Conservation (phyloP, 53 echinoderm and acorn worm genomes). For the Holothuria scabra region DNA sequence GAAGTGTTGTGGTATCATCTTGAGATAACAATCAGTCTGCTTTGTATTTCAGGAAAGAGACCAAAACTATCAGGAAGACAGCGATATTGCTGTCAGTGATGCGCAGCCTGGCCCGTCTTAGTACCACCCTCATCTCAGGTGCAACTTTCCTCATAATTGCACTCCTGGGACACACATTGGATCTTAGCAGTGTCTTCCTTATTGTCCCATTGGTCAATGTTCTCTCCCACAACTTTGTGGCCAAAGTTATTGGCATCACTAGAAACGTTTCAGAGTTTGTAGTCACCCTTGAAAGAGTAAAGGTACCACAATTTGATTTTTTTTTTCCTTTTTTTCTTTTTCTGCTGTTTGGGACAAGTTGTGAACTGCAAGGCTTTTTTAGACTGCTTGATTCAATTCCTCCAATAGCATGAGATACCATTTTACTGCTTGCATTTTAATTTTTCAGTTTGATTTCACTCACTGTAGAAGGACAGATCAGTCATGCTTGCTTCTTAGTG, state of each 20-base stretch:
- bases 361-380: too few relatives aligned
- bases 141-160: constrained; percentile 25
- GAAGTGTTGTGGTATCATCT: too few relatives aligned
- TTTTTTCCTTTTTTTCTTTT: not conserved
- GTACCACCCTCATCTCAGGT: constrained; percentile 14
- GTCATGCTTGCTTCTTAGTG: too few relatives aligned
- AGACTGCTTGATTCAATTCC: too few relatives aligned
- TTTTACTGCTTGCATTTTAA: too few relatives aligned
- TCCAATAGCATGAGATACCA: too few relatives aligned
- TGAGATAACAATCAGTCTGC: not conserved
- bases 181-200: constrained; percentile 15
- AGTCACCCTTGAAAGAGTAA: constrained; percentile 24
- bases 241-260: constrained; percentile 39
- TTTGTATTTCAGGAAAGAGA: constrained; percentile 43
- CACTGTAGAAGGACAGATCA: too few relatives aligned
- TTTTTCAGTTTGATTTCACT: too few relatives aligned
- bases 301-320: constrained; percentile 7
- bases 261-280: constrained; percentile 17
- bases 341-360: not conserved
- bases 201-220: constrained; percentile 40
- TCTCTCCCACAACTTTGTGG: constrained; percentile 30
- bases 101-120: constrained; percentile 22
- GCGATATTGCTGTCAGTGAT: constrained; percentile 21
- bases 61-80: constrained; percentile 28
- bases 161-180: constrained; percentile 19